Evolutionary conservation across 2,797 vertebrate species (phyloP), one percentile per base, ranked within the genome.

Genomic region (Taenioides sp.): DNA sequence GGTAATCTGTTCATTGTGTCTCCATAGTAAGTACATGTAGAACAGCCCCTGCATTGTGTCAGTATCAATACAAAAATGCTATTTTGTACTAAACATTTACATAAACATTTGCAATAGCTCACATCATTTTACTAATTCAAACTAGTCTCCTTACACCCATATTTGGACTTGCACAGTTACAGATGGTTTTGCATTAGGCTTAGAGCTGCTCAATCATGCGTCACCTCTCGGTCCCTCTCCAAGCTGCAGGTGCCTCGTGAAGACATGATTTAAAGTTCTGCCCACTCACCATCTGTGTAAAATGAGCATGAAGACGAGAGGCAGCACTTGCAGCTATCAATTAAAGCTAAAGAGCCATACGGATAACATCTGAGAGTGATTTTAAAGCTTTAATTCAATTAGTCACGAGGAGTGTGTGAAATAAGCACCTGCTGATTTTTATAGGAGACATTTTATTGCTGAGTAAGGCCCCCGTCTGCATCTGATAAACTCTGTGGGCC

Each of bases 401-500:
- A 81, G 34, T 67, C 69, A 65, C 55, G 27, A 69, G 74, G 66
- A 43, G 54, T 72, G 65, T 71, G 65, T 68, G 80, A 80, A 47
- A 47, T 47, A 47, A 85, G 77, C 67, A 65, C 61, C 25, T 59
- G 28, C 57, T 55, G 31, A 4, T 22, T 71, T 76, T 28, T 47
- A 7, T n/a, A 60, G 23, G 52, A 40, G 61, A 57, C 25, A 5
- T 57, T 80, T 84, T 85, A 85, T 72, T 84, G 85, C 85, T 83
- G 80, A 88, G 68, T 86, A 67, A 78, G 80, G 69, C 4, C 49
- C 28, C 25, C 70, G 57, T 82, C 59, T 80, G 64, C 71, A 61
- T 75, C 65, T 74, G 77, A 82, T 82, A 66, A 68, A 83, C 81
- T 83, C 57, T 65, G 57, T 72, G 28, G 49, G 20, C 12, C 66